These are phyloP conservation scores for Porphyrio hochstetteri DNA, from an alignment of 2,113 vertebrate species.

Conservation along the genomic window DNA sequence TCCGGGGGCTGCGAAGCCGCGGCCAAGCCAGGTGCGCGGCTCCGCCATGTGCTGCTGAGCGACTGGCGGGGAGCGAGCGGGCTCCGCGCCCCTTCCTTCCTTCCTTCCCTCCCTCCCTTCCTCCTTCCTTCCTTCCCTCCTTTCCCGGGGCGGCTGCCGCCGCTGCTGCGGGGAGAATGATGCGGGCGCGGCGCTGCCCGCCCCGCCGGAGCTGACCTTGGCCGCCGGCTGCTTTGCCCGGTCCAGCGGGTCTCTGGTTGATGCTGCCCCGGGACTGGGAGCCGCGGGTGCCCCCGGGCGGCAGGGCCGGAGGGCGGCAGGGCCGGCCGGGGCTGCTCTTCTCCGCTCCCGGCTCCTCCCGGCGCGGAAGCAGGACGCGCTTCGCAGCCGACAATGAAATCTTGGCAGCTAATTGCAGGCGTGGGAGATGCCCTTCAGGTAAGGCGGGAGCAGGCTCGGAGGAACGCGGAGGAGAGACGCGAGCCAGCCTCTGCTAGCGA, in stretches of 20 bases:
- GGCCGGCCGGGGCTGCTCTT: slow-evolving; percentile 55
- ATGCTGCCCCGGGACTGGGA: background rate
- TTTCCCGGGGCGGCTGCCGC: no score
- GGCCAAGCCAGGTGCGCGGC: no score
- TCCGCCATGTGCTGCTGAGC: slow-evolving; percentile 50
- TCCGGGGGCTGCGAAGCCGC: no score
- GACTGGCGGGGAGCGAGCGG: background rate
- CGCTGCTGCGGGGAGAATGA: no score
- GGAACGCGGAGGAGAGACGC: background rate
- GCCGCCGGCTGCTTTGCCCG: background rate
- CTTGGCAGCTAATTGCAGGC: slow-evolving; percentile 80
- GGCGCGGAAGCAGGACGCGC: slow-evolving; percentile 62
- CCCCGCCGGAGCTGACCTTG: background rate
- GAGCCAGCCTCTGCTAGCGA: background rate
- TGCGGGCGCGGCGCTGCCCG: background rate
- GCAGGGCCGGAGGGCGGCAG: background rate
- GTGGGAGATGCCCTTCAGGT: slow-evolving; percentile 86
- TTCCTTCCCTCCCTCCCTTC: no score
- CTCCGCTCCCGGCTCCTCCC: slow-evolving; percentile 45
- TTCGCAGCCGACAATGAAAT: slow-evolving; percentile 77
- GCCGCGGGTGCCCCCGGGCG: slow-evolving; percentile 17
- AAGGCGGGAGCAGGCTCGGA: slow-evolving; percentile 49
- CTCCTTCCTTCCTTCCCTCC: no score
- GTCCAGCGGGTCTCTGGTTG: background rate
- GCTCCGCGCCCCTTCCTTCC: background rate